Base-by-base conservation (phyloP, 2,797 vertebrate genomes). In the Phrynocephalus guinanensis region DNA sequence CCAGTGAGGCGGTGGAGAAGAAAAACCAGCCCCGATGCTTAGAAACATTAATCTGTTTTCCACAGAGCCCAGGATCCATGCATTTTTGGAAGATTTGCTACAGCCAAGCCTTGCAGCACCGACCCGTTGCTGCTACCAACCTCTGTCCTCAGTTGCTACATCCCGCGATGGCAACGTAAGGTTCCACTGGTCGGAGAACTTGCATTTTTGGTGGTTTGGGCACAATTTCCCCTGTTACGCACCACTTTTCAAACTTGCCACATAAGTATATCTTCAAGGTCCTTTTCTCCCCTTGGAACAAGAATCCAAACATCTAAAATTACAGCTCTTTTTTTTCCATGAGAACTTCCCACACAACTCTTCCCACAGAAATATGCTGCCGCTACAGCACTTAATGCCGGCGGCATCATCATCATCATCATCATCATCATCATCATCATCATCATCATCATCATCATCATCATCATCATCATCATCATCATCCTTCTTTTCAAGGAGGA, bases 1-100 rank as follows among this genome's bases (percentile, higher is more conserved):
- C 60, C 60, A 83, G 84, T 24, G 82, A 83, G 30, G 90, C 85
- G 87, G 79, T 82, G 87, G 86, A 80, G 86, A 85, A 67, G 20
- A 76, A 88, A 71, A 73, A 70, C 24, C 90, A 82, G 85, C 4
- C 68, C 13, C 50, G 15, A n/a, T 30, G 68, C 72, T 18, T 75
- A 24, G 66, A 80, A 91, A 78, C 1, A 22, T 76, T 79, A 66
- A 73, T 85, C 11, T 87, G 48, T 90, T 79, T 90, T 84, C 91
- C 87, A 30, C 1, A 22, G 66, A 85, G 22, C 73, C n/a, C n/a
- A 73, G 44, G 77, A 87, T 10, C 20, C 3, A 1, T 86, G 24
- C 73, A 63, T 11, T 68, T 68, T 60, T 20, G 33, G 77, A n/a
- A 56, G 26, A 86, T 70, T 28, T 16, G 50, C 84, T 79, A 63